Percentiles rank a stretch among this genome's conserved stretches.
Conservation (phyloP, 2,888 invertebrate species). For the Pachycephus smyrnensis region DNA sequence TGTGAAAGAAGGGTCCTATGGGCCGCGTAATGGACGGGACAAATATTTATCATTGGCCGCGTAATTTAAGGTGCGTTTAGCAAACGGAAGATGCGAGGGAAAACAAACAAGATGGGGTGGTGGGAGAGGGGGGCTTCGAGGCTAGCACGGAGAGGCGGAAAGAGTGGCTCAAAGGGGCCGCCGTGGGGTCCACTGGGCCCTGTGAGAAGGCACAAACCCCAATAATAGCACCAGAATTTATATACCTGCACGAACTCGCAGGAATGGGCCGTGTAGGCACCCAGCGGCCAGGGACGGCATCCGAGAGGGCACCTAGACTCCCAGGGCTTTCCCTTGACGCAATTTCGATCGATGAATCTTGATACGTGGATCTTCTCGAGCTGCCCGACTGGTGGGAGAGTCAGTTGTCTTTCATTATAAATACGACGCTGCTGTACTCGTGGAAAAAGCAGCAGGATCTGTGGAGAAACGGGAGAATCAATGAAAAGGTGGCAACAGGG, state of each 20-base stretch:
- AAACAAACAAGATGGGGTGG: constrained; percentile 59
- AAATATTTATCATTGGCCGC: constrained; percentile 64
- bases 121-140: constrained; percentile 27
- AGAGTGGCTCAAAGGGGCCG: constrained; percentile 57
- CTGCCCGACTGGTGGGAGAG: too few relatives aligned
- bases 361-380: too few relatives aligned
- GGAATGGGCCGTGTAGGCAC: constrained; percentile 45
- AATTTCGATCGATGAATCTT: too few relatives aligned
- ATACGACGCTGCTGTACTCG: too few relatives aligned
- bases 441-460: too few relatives aligned
- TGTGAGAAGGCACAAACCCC: constrained; percentile 63
- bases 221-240: constrained; percentile 67
- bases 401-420: too few relatives aligned
- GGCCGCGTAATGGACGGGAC: constrained; percentile 58
- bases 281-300: constrained; percentile 11
- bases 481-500: too few relatives aligned
- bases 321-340: too few relatives aligned
- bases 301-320: too few relatives aligned
- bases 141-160: constrained; percentile 34
- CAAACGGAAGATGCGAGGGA: constrained; percentile 63
- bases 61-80: constrained; percentile 65
- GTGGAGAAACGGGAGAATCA: too few relatives aligned
- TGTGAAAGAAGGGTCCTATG: constrained; percentile 10
- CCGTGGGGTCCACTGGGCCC: constrained; percentile 52
- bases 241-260: constrained; percentile 64